phyloP scores from a whole-genome alignment of 2,113 vertebrate genomes.

The Ochotona princeps region DNA sequence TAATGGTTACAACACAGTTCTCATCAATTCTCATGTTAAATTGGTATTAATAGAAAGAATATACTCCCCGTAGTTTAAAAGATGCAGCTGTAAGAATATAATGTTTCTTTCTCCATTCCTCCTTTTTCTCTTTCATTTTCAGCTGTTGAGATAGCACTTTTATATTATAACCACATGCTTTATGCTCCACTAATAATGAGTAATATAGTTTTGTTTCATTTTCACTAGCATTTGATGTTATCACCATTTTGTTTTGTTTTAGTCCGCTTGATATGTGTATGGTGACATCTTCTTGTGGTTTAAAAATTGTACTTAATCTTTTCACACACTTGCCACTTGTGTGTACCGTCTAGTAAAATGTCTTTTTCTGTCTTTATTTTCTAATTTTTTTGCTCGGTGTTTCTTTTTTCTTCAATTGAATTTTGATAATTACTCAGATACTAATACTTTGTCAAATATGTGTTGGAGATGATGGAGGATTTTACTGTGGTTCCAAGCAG shows the following conservation, averaged over 20 bases:
- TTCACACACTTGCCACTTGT: background rate
- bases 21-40: too few relatives aligned
- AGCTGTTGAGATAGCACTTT: too few relatives aligned
- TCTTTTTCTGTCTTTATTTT: constrained; percentile 35
- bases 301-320: background rate
- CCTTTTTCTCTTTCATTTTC: too few relatives aligned
- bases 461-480: background rate
- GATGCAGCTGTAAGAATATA: too few relatives aligned
- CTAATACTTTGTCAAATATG: background rate
- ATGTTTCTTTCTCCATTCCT: too few relatives aligned
- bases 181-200: background rate
- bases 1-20: too few relatives aligned
- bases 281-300: background rate
- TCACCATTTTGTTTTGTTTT: background rate
- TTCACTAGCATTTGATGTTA: background rate
- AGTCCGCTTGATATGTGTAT: background rate
- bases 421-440: constrained; percentile 34
- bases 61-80: too few relatives aligned
- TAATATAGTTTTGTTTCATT: background rate
- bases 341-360: background rate
- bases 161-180: too few relatives aligned
- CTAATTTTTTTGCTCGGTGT: background rate
- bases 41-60: too few relatives aligned
- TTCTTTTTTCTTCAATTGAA: background rate
- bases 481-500: background rate